phyloP scores from a whole-genome alignment of 2,113 vertebrate species.

The Peromyscus californicus region DNA sequence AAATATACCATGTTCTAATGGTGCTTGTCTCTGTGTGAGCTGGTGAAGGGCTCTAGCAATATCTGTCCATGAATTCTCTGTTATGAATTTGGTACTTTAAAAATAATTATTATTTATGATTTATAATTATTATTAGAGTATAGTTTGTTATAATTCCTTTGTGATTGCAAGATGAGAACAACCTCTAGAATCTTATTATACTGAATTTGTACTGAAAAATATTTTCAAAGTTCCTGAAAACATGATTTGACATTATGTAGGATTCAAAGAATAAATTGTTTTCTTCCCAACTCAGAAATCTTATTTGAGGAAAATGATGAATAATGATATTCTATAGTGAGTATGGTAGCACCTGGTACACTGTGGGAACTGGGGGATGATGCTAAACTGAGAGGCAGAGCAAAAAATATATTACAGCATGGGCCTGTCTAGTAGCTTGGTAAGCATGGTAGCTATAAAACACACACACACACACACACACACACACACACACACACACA shows the following conservation, averaged over 20 bases:
- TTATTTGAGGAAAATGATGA: constrained; percentile 57
- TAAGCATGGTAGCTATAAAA: neutral
- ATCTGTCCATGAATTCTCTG: neutral
- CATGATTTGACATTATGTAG: neutral
- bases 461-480: neutral
- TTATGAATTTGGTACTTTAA: neutral
- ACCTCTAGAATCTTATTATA: neutral
- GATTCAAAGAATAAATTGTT: constrained; percentile 45
- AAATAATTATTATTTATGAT: too few relatives aligned
- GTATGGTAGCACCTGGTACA: neutral
- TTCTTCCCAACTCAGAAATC: constrained; percentile 46
- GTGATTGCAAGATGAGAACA: neutral
- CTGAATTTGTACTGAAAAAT: neutral
- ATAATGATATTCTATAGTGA: constrained; percentile 10
- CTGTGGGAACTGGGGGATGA: neutral
- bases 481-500: neutral
- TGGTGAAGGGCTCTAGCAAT: neutral
- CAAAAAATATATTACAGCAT: constrained; percentile 12
- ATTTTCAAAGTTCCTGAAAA: neutral
- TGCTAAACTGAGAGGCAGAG: neutral
- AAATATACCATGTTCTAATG: neutral
- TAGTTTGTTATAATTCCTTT: constrained; percentile 40
- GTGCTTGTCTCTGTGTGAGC: constrained; percentile 1
- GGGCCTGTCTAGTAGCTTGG: neutral
- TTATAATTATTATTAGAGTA: constrained; percentile 28